Percentiles rank a stretch among this genome's conserved stretches.
phyloP scores from a whole-genome alignment of 37 sponge, comb jelly and placozoan species.

The Axinella damicornis region DNA sequence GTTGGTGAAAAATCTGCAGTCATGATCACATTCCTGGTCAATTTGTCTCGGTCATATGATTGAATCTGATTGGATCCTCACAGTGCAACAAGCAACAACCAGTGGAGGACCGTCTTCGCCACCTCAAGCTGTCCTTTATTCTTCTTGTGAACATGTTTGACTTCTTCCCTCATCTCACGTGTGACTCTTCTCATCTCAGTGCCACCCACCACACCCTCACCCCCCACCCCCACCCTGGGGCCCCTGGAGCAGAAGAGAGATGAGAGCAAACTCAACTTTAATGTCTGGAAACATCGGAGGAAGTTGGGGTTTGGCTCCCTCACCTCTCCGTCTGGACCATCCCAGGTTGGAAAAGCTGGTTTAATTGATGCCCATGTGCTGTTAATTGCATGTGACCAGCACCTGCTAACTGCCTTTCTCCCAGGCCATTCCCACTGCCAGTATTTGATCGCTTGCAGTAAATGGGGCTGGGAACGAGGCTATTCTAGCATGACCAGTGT shows the following conservation, averaged over 20 bases:
- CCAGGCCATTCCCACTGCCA: too few relatives aligned
- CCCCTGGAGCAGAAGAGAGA: neutral
- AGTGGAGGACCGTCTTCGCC: neutral
- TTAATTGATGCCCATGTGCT: too few relatives aligned
- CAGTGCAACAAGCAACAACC: neutral
- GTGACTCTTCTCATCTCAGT: neutral
- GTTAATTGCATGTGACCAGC: too few relatives aligned
- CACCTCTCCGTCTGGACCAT: slow-evolving; percentile 6
- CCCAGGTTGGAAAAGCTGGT: too few relatives aligned
- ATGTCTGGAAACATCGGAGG: slow-evolving; percentile 29
- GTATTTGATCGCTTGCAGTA: too few relatives aligned
- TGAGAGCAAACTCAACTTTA: slow-evolving; percentile 31
- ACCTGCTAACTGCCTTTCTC: too few relatives aligned
- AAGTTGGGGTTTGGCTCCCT: slow-evolving; percentile 44
- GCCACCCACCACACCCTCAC: slow-evolving; percentile 27
- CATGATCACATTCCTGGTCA: too few relatives aligned
- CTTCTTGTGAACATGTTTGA: slow-evolving; percentile 61
- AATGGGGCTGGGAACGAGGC: too few relatives aligned
- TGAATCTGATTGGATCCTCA: too few relatives aligned
- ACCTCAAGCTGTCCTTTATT: slow-evolving; percentile 33
- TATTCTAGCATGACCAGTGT: too few relatives aligned
- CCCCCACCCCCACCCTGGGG: neutral
- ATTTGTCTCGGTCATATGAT: too few relatives aligned
- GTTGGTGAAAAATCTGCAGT: too few relatives aligned
- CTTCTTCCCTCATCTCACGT: slow-evolving; percentile 53